A percentile compares a stretch with the other conserved stretches of the same genome.
These are phyloP conservation scores for Calonectris borealis DNA, from an alignment of 2,113 vertebrate genomes.

Conservation along the genomic window DNA sequence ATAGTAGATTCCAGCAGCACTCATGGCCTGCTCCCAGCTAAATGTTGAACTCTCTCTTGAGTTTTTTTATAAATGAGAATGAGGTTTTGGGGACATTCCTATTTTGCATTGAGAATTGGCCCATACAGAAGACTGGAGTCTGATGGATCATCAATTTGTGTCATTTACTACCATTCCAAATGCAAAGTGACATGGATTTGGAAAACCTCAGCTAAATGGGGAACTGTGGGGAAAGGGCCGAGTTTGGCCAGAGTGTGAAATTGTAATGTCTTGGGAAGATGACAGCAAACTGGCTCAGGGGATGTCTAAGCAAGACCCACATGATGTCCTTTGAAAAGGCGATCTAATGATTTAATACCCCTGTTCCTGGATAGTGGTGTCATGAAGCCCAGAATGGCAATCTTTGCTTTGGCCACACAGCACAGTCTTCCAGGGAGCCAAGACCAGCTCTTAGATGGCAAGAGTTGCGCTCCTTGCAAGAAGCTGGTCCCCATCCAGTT, in stretches of 20 bases:
- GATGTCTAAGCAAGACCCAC: not conserved
- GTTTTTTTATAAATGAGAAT: not conserved
- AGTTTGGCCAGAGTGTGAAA: not conserved
- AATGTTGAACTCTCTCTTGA: not conserved
- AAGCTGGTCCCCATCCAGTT: slow-evolving; percentile 16
- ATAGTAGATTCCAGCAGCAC: not conserved
- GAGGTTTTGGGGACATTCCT: not conserved
- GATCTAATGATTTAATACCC: not conserved
- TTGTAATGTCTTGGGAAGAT: not conserved
- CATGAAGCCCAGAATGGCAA: not conserved
- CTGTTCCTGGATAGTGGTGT: not conserved
- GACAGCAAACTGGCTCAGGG: not conserved
- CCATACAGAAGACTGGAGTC: not conserved
- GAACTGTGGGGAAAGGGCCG: not conserved
- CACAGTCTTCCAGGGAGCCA: not conserved
- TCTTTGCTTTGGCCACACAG: not conserved
- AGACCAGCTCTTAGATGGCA: not conserved
- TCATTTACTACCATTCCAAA: slow-evolving; percentile 9
- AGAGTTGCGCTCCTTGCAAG: not conserved
- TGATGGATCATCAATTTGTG: slow-evolving; percentile 5
- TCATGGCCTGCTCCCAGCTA: not conserved
- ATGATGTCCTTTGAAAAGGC: rapidly evolving
- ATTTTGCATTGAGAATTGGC: not conserved
- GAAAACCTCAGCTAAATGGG: not conserved
- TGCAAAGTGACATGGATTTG: slow-evolving; percentile 4